Evolutionary conservation across 2,113 vertebrate genomes (phyloP), one percentile per base, ranked within the genome.

Genomic region (Anhinga rufa): DNA sequence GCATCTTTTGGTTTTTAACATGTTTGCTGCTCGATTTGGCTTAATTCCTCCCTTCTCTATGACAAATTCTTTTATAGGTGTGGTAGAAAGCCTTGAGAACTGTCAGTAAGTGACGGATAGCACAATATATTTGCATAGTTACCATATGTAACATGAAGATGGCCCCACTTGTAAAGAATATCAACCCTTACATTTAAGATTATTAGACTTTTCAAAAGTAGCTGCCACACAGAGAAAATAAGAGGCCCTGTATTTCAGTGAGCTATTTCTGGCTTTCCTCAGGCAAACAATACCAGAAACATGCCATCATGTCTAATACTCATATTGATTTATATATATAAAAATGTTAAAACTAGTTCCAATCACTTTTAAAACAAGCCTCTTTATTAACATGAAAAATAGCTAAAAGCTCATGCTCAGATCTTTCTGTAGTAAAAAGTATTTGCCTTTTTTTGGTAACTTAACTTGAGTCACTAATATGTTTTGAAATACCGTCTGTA

Each of bases 401-500:
- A 31, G 28, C 83, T 95, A 42, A 72, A 79, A 93, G 77, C 57
- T 68, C 20, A 2, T 4, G 75, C 62, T 96, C 68, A 42, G 31
- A 92, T 77, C 61, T 28, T 80, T 92, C 82, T 51, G 16, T 26
- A 80, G 58, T 36, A 78, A 90, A 90, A 95, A 72, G 18, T 61
- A 74, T 52, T 84, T 79, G 52, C 29, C n/a, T 66, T 78, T 85
- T 78, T 86, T 81, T 77, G 31, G 58, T 82, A 95, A 70, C 86
- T 92, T 94, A 92, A 74, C 91, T 92, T 32, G 60, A 97, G 75
- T 92, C 81, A 70, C 76, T 92, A 94, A 97, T 88, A 86, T 38
- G 61, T 91, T 95, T 90, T 91, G 95, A 95, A 96, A 95, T 77
- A 83, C 90, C 95, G 95, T 94, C 96, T 95, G 95, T 87, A 94